phyloP scores from a whole-genome alignment of 2,113 vertebrate genomes.

The Nycticebus coucang region DNA sequence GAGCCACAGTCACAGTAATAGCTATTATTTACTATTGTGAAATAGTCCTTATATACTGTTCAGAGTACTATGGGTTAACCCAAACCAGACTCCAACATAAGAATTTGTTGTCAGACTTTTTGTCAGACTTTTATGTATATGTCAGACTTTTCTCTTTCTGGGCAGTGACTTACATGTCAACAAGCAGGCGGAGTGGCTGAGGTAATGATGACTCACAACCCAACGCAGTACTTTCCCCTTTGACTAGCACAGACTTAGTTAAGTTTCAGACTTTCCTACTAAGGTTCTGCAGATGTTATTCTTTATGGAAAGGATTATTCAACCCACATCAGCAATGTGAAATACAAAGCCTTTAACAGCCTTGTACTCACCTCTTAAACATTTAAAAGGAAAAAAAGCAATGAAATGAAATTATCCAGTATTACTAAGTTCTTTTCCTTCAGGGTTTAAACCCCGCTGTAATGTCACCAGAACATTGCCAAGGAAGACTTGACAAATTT shows the following conservation, averaged over 20 bases:
- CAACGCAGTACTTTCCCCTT: background rate
- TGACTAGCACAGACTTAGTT: background rate
- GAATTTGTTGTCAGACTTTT: background rate
- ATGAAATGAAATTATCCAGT: background rate
- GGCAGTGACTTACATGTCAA: background rate
- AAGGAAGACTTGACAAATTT: background rate
- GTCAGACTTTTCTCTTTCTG: background rate
- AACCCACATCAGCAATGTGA: background rate
- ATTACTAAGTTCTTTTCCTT: background rate
- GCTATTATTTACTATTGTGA: background rate
- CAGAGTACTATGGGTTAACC: background rate
- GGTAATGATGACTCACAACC: background rate
- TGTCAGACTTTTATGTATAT: background rate
- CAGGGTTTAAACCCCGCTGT: background rate
- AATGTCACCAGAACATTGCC: background rate
- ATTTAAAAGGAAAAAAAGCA: background rate
- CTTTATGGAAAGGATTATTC: constrained; percentile 46
- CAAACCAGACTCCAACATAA: background rate
- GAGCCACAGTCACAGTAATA: background rate
- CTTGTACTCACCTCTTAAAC: background rate
- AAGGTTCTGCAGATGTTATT: background rate
- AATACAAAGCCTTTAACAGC: background rate
- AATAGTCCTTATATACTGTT: background rate
- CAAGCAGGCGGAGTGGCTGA: background rate
- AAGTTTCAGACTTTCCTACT: background rate